A percentile compares a stretch with the other conserved stretches of the same genome.
Conservation (phyloP, 2,888 invertebrate genomes). For the Drosophila aldrichi region DNA sequence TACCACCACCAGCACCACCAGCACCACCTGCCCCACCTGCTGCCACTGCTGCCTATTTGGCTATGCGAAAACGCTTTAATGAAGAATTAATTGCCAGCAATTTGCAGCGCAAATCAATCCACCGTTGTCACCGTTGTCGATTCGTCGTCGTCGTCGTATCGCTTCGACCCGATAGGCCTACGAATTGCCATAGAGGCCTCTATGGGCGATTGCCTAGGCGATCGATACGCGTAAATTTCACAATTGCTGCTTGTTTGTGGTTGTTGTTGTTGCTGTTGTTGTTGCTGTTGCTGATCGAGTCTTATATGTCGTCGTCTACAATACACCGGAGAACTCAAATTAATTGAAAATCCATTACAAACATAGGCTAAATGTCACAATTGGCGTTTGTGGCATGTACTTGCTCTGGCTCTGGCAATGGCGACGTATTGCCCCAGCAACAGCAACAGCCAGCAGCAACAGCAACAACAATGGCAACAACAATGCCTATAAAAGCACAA, state of each 20-base stretch:
- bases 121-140: constrained; percentile 64
- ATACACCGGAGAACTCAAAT: constrained; percentile 83
- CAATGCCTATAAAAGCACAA: constrained; percentile 76
- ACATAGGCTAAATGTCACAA: constrained; percentile 83
- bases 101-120: constrained; percentile 83
- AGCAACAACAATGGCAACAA: constrained; percentile 57
- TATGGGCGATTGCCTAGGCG: constrained; percentile 25
- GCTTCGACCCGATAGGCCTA: constrained; percentile 25
- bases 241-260: constrained; percentile 59
- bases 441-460: constrained; percentile 28
- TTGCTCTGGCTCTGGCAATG: constrained; percentile 59
- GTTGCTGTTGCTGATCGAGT: constrained; percentile 54
- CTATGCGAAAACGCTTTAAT: constrained; percentile 83
- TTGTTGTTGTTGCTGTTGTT: constrained; percentile 22
- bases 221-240: constrained; percentile 77
- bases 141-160: constrained; percentile 16
- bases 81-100: constrained; percentile 84
- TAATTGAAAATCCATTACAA: constrained; percentile 83
- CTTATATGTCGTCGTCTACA: constrained; percentile 77
- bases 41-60: constrained; percentile 55
- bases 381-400: constrained; percentile 82
- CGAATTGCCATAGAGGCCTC: constrained; percentile 30
- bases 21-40: constrained; percentile 7
- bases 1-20: not conserved
- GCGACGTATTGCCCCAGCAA: constrained; percentile 72